Base-by-base conservation (phyloP, 2,888 invertebrate genomes). In the Itoplectis maculator region DNA sequence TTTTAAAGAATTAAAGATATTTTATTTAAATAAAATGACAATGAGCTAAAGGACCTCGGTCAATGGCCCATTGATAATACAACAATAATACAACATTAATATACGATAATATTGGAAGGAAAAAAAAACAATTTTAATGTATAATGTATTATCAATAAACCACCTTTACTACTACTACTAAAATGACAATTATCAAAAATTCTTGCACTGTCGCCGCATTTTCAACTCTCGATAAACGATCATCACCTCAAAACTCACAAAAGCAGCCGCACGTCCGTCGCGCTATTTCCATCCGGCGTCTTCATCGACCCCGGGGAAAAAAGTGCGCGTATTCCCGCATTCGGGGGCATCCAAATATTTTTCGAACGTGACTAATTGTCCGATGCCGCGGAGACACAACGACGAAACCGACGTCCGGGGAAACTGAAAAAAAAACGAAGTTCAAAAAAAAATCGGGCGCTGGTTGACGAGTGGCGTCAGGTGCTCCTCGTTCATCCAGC, bases 381-480 rank as follows among this genome's bases (percentile, higher is more conserved):
- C 75, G 72, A 79, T 79, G 59, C 47, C 3, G 69, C n/a, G 40
- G 51, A 56, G 37, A 40, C 65, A 63, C 56, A 56, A 20, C 15
- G 56, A 20, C 23, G 35, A 47, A 73, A 23, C 69, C 2, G 20
- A 29, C 15, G 20, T 35, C 11, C 42, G 35, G 74, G 9, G 20
- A 29, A 59, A 54, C 49, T n/a, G n/a, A 63, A 51, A 13, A 29
- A 29, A 56, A 40, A 56, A n/a, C 23, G 23, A n/a, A 8, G 72
- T 42, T 6, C 42, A 54, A 69, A 13, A 70, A 29, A 29, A 29
- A 29, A 29, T 2, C 29, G 3, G 56, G 47, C 35, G 69, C 42
- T 63, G 76, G 77, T 80, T 88, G 88, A 87, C 85, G 82, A 77
- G 79, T 73, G 82, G 73, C 76, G 86, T 86, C 87, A 88, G 87